A percentile compares a stretch with the other conserved stretches of the same genome.
Evolutionary conservation across 2,888 invertebrate genomes (phyloP).

Genomic region (Orgyia antiqua): DNA sequence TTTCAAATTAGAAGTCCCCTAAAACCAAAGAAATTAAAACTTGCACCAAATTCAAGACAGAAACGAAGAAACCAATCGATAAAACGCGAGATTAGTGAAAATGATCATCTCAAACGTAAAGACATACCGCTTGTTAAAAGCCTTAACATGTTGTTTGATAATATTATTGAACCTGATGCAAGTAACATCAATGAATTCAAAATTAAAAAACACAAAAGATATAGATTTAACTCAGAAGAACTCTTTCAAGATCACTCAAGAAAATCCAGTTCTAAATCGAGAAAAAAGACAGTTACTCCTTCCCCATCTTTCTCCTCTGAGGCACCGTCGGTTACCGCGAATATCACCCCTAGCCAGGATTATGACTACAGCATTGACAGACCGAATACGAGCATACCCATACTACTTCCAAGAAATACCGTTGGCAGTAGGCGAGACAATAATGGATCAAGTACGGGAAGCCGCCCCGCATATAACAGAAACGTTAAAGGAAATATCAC

Average conservation of each 20-base stretch:
- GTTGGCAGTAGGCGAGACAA: conserved; percentile 63
- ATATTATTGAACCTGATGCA: conserved; percentile 49
- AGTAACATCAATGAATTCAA: conserved; percentile 39
- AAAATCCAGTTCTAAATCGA: conserved; percentile 29
- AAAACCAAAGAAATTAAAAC: conserved; percentile 48
- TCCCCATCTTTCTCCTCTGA: conserved; percentile 47
- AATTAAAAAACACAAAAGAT: conserved; percentile 33
- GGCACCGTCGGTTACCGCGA: conserved; percentile 40
- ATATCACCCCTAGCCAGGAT: conserved; percentile 38
- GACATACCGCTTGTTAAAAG: conserved; percentile 62
- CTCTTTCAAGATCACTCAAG: conserved; percentile 9
- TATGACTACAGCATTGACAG: conserved; percentile 62
- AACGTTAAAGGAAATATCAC: conserved; percentile 65
- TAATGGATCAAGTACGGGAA: conserved; percentile 65
- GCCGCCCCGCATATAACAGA: conserved; percentile 66
- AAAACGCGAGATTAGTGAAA: conserved; percentile 47
- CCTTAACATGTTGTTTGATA: conserved; percentile 61
- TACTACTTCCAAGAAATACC: conserved; percentile 73
- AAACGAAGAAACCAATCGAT: conserved; percentile 42
- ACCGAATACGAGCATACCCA: conserved; percentile 67
- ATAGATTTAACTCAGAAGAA: conserved; percentile 27
- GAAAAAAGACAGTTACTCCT: conserved; percentile 57
- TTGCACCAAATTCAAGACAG: conserved; percentile 30
- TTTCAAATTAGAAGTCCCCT: conserved; percentile 50
- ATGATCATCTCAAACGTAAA: conserved; percentile 50